Base-by-base conservation (phyloP, 2,797 vertebrate species). In the Coilia nasus region DNA sequence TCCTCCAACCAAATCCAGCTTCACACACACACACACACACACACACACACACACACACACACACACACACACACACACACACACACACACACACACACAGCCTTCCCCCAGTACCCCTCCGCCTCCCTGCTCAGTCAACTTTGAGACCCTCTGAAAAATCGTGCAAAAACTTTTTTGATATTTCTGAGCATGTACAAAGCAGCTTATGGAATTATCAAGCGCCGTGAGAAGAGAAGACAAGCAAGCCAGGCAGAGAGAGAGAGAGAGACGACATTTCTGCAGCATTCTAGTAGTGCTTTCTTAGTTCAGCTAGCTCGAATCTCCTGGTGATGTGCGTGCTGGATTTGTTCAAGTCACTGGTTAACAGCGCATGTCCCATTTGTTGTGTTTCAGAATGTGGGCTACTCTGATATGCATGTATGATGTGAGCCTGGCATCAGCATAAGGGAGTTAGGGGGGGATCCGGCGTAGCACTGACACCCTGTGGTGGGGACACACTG, bases 321-420 rank as follows among this genome's bases (percentile, higher is more conserved):
- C 87, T 88, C 90, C 92, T 89, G 90, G 86, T 92, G 91, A 88
- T 85, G 91, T 91, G 92, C 50, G 91, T 92, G 92, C 89, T 94
- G 94, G 94, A 95, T 96, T 96, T 95, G 95, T 96, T 96, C 95
- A 91, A 95, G 93, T 95, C 92, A 92, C 94, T 95, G 94, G 92
- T 94, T 95, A 94, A 94, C 94, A 94, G 93, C 91, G 92, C 90
- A 93, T 95, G 94, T 90, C 93, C 92, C 94, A 93, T 94, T 95
- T 94, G 3, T 54, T 14, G 7, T 54, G 1, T 54, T 9, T 91
- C 93, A 92, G 91, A 92, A 87, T 92, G 88, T 91, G 86, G 59
- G 84, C 87, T 88, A 84, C 91, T 88, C 89, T 92, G 90, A 89
- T 92, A 89, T 90, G 90, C 89, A 93, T 90, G 90, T 88, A 89